Evolutionary conservation across 2,113 vertebrate genomes (phyloP), one percentile per base, ranked within the genome.

Genomic region (Brachyistius frenatus): DNA sequence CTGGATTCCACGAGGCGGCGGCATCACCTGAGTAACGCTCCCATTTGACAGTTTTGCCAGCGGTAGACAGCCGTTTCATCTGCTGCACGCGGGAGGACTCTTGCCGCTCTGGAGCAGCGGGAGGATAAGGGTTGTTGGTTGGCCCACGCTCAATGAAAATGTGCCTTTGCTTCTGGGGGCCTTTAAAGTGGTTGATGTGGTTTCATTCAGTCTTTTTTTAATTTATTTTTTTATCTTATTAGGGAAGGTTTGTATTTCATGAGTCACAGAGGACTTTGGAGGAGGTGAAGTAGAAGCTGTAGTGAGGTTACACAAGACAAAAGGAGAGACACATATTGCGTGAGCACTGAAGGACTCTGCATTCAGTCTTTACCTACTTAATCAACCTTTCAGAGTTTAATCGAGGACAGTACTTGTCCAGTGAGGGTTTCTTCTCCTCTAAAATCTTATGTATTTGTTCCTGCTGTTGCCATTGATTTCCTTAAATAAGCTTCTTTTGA

Each of bases 141-240:
- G 79, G 80, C 73, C 30, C 46, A 3, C 1, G n/a, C 57, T 87
- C 73, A 81, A 35, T 76, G 67, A 71, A 85, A 80, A 81, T 53
- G 63, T 47, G 52, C 47, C 60, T 64, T 67, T 71, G 75, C 67
- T 71, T 71, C 65, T 73, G 70, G 52, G 36, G 61, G 64, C 53
- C 61, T 83, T 86, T 83, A 9, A 85, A 84, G 74, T 77, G 80
- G 63, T 61, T 71, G 58, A 46, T 5, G 44, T 41, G 65, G 66
- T 80, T 89, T 69, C 57, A 89, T 73, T 57, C 41, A 54, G 16
- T 66, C 9, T 39, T 2, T 44, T 71, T 76, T 76, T n/a, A n/a
- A n/a, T n/a, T 41, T 68, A 39, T 41, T 66, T 16, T 65, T 57
- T 11, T 23, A 23, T 23, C 23, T 37, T 39, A 52, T 79, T 80